Base-by-base conservation (phyloP, 2,888 invertebrate species). In the Chrysina gloriosa region DNA sequence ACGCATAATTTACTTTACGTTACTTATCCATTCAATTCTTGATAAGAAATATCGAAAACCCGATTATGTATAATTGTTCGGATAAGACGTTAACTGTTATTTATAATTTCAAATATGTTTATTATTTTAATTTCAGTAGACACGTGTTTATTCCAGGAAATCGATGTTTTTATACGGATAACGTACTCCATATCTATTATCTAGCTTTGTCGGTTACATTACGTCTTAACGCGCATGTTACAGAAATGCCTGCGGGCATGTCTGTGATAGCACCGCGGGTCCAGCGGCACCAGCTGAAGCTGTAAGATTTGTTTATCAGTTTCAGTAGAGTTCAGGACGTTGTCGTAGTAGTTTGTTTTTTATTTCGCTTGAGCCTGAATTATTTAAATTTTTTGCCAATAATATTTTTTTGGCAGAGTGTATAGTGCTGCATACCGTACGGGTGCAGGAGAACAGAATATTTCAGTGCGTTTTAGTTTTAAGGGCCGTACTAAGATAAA, bases 221-320 rank as follows among this genome's bases (percentile, higher is more conserved):
- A 14, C 7, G 4, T 42, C 34, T 25, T 36, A 42, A 42, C 14
- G 58, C 58, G 58, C 58, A 61, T 61, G 58, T 61, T 42, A 45
- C 5, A 61, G 42, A 47, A 64, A 19, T 47, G 61, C 68, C 34
- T 42, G 45, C 54, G 50, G 48, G 69, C 42, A 68, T 19, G 68
- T 68, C 63, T 50, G 48, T 63, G 50, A 58, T 69, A 54, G 29
- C 45, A 39, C 31, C 58, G 25, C n/a, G 61, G 69, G 69, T 69
- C 69, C 69, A 69, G 39, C 54, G 39, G 52, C 63, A 45, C 47
- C 56, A 48, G 58, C 65, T 65, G 69, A 69, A 65, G 65, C 69
- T 69, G 69, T 48, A 61, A 48, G 65, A 58, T 69, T 68, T 69
- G 65, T 69, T 69, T 69, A 69, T 69, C 69, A 69, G 29, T 50